A percentile compares a stretch with the other conserved stretches of the same genome.
phyloP scores from a whole-genome alignment of 2,888 invertebrate species.

The Lingula anatina region DNA sequence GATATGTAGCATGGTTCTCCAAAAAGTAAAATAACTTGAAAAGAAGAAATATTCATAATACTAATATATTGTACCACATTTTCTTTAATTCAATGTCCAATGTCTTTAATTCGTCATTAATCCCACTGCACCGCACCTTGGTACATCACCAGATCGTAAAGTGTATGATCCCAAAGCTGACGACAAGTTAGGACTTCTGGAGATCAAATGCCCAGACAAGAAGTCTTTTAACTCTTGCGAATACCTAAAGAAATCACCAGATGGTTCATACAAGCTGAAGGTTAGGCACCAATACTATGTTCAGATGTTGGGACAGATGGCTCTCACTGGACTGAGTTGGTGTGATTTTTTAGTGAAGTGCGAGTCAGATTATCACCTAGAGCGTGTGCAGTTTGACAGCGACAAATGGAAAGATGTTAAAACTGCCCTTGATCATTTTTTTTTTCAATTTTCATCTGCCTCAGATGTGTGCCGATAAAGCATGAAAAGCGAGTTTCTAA shows the following conservation, averaged over 20 bases:
- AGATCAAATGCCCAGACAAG: slow-evolving; percentile 1
- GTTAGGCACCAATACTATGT: background rate
- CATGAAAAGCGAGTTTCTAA: no score
- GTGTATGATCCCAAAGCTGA: background rate
- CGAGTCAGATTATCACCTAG: background rate
- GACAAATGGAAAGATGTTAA: background rate
- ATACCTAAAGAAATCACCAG: background rate
- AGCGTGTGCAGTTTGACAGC: background rate
- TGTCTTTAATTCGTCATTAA: background rate
- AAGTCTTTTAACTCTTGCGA: background rate
- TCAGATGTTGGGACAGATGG: no score
- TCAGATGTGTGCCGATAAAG: no score
- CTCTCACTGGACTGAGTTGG: background rate
- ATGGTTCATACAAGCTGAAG: background rate
- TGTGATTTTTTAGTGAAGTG: background rate
- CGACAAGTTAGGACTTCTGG: background rate
- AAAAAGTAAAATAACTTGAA: no score
- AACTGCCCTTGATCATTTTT: background rate
- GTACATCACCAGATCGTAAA: background rate
- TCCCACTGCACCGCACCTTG: background rate
- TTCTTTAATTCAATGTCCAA: no score
- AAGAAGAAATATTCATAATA: no score
- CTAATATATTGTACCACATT: no score
- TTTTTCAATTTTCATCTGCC: background rate
- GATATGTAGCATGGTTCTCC: no score